Conservation (phyloP, 1,140 invertebrate genomes). For the Phocides pigmalion region DNA sequence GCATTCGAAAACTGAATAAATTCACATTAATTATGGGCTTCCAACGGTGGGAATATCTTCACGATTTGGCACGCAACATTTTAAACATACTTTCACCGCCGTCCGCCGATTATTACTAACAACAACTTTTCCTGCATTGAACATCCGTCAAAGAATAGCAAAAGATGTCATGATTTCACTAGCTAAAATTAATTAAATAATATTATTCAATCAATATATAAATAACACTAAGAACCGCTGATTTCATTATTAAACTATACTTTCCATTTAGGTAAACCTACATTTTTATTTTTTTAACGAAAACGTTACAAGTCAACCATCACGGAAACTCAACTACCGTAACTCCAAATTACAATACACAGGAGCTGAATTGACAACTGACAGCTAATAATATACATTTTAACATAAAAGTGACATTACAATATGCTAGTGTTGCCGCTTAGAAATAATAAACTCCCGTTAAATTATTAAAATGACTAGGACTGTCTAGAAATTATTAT, state of each 20-base stretch:
- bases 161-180: slow-evolving; percentile 4
- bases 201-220: not conserved
- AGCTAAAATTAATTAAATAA: not conserved
- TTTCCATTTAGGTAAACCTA: not conserved
- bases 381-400: too few relatives aligned
- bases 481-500: too few relatives aligned
- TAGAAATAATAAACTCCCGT: too few relatives aligned
- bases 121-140: slow-evolving; percentile 43
- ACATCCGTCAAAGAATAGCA: slow-evolving; percentile 17
- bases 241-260: not conserved
- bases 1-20: slow-evolving; percentile 49
- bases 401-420: too few relatives aligned
- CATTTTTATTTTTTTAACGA: slow-evolving; percentile 1
- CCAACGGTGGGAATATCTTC: slow-evolving; percentile 52
- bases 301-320: not conserved
- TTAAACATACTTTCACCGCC: slow-evolving; percentile 71
- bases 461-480: too few relatives aligned
- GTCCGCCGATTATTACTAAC: slow-evolving; percentile 41
- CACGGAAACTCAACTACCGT: not conserved
- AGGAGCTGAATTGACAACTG: not conserved
- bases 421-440: too few relatives aligned
- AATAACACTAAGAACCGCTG: not conserved
- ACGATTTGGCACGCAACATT: slow-evolving; percentile 61
- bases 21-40: slow-evolving; percentile 54
- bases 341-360: not conserved